A percentile compares a stretch with the other conserved stretches of the same genome.
phyloP scores from a whole-genome alignment of 2,888 invertebrate species.

The Beris chalybata region DNA sequence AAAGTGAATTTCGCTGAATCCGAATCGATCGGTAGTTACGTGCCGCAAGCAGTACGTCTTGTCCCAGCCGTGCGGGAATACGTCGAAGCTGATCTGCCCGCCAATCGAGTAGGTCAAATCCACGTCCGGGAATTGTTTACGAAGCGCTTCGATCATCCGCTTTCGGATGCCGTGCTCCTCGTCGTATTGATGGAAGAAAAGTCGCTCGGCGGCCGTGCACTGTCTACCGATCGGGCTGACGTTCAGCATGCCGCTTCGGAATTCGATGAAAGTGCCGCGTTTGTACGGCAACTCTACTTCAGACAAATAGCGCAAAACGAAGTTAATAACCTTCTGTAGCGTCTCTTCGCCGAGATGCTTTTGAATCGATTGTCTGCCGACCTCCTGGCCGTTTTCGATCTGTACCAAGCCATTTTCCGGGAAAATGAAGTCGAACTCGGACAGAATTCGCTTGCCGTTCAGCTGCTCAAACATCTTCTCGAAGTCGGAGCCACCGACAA shows the following conservation, averaged over 20 bases:
- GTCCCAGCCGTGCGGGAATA: slow-evolving; percentile 91
- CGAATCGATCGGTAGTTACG: slow-evolving; percentile 53
- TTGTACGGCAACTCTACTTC: slow-evolving; percentile 80
- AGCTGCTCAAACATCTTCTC: slow-evolving; percentile 86
- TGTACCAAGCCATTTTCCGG: slow-evolving; percentile 91
- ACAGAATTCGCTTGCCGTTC: slow-evolving; percentile 67
- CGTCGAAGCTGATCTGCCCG: slow-evolving; percentile 95
- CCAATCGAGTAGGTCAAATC: slow-evolving; percentile 84
- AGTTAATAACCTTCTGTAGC: slow-evolving; percentile 86
- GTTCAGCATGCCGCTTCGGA: slow-evolving; percentile 88
- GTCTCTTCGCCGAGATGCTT: slow-evolving; percentile 78
- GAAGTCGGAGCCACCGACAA: slow-evolving; percentile 94
- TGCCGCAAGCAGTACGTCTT: slow-evolving; percentile 85
- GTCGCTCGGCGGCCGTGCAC: slow-evolving; percentile 79
- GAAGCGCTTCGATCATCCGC: slow-evolving; percentile 75
- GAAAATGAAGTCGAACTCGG: slow-evolving; percentile 84
- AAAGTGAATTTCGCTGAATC: slow-evolving; percentile 82
- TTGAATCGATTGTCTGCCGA: slow-evolving; percentile 67
- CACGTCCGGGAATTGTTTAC: slow-evolving; percentile 71
- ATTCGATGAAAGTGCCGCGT: slow-evolving; percentile 92
- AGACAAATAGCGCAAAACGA: slow-evolving; percentile 79
- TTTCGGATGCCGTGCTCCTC: slow-evolving; percentile 72
- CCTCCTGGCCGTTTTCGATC: slow-evolving; percentile 69
- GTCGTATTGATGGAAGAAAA: slow-evolving; percentile 80
- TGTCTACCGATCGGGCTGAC: slow-evolving; percentile 90